These are phyloP conservation scores for Druon quercuslanigerum DNA, from an alignment of 1,140 invertebrate genomes.

Conservation along the genomic window DNA sequence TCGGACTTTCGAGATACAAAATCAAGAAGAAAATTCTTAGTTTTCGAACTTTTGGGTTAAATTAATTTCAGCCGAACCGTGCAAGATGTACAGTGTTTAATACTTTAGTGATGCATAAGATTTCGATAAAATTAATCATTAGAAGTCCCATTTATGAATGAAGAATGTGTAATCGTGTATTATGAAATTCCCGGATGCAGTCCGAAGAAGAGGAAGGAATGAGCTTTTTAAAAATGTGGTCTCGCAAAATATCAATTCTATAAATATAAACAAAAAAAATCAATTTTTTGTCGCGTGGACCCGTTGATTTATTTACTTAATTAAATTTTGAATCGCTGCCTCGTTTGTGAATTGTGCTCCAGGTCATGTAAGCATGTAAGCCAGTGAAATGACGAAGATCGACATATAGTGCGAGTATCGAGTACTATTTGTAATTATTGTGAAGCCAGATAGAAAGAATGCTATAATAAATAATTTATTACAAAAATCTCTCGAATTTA, in stretches of 20 bases:
- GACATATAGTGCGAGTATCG: background rate
- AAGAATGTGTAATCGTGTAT: conserved; percentile 2
- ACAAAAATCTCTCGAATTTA: conserved; percentile 7
- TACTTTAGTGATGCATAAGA: conserved; percentile 8
- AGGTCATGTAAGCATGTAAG: background rate
- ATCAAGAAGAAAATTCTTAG: no score
- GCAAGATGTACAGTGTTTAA: conserved; percentile 21
- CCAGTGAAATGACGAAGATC: conserved; percentile 1
- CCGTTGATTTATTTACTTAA: background rate
- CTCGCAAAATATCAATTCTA: conserved; percentile 12
- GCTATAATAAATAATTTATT: conserved; percentile 45
- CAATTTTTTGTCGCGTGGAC: background rate
- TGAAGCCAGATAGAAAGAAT: conserved; percentile 31
- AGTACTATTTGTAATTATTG: conserved; percentile 18
- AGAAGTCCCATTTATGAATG: background rate
- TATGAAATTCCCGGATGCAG: background rate
- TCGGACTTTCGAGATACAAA: no score
- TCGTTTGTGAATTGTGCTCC: conserved; percentile 11
- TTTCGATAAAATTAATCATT: conserved; percentile 16
- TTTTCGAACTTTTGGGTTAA: no score
- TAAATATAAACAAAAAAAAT: background rate
- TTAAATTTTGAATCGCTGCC: background rate
- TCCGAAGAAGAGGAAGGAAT: background rate
- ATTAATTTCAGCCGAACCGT: no score
- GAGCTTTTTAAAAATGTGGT: conserved; percentile 22